These are phyloP conservation scores for Xerus inauris DNA, from an alignment of 2,113 vertebrate species.

Conservation along the genomic window DNA sequence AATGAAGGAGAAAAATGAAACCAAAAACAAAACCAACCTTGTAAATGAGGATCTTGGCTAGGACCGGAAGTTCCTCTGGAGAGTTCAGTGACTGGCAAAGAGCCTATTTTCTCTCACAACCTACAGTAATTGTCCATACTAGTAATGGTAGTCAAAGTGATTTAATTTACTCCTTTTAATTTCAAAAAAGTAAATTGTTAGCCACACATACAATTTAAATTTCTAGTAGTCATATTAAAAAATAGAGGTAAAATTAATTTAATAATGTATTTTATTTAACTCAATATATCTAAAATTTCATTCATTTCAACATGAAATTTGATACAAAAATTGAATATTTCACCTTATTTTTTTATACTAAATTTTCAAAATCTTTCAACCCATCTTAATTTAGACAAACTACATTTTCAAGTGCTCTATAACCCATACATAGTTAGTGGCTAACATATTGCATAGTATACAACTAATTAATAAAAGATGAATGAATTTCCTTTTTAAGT, in stretches of 20 bases:
- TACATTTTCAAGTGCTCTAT: not conserved
- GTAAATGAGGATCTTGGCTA: not conserved
- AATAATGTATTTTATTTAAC: slow-evolving; percentile 3
- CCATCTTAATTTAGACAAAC: not conserved
- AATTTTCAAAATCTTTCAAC: slow-evolving; percentile 22
- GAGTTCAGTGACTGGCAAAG: not conserved
- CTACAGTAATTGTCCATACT: not conserved
- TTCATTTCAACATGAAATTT: slow-evolving; percentile 41
- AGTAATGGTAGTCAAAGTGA: not conserved
- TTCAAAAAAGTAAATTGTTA: not conserved
- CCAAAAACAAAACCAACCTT: not conserved
- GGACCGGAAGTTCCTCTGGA: slow-evolving; percentile 25
- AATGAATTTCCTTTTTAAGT: slow-evolving; percentile 29
- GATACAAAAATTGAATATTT: slow-evolving; percentile 39
- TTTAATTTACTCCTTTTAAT: not conserved
- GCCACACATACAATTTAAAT: not conserved
- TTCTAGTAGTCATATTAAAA: not conserved
- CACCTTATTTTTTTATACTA: slow-evolving; percentile 20
- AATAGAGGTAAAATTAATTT: slow-evolving; percentile 12
- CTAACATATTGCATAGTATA: not conserved
- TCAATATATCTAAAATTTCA: not conserved
- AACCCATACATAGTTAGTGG: not conserved
- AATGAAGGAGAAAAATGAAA: not conserved
- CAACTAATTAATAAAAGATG: slow-evolving; percentile 26
- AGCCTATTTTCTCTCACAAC: not conserved